These are phyloP conservation scores for Cremastobaeus sp. DNA, from an alignment of 2,888 invertebrate genomes.

Conservation along the genomic window DNA sequence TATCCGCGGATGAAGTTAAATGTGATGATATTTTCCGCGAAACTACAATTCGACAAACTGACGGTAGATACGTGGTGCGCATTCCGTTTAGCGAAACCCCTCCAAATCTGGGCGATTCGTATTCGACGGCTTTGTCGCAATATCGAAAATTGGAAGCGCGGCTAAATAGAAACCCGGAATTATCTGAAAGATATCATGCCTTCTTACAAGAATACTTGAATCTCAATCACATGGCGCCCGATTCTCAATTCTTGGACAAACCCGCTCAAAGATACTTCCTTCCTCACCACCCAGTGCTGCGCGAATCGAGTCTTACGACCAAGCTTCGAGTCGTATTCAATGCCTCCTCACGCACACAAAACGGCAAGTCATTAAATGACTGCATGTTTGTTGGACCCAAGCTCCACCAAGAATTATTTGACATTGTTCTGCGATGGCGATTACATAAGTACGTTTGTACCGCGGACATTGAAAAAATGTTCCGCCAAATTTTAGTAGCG, in stretches of 20 bases:
- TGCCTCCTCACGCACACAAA: conserved; percentile 18
- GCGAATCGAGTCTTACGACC: conserved; percentile 24
- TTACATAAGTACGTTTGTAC: too few relatives aligned
- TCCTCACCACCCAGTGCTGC: conserved; percentile 34
- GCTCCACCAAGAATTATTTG: conserved; percentile 13
- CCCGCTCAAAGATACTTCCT: neutral
- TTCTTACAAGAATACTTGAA: neutral
- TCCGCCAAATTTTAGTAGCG: conserved; percentile 8
- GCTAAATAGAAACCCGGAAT: neutral
- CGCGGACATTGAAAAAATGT: conserved; percentile 20
- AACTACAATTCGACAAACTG: neutral
- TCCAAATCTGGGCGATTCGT: neutral
- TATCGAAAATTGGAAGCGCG: neutral
- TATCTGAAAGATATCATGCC: too few relatives aligned
- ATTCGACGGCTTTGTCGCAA: neutral
- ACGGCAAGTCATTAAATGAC: conserved; percentile 33
- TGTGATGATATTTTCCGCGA: neutral
- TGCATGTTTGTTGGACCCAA: conserved; percentile 37
- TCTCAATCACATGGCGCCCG: neutral
- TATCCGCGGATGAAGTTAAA: neutral
- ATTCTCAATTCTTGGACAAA: neutral
- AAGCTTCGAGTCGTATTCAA: conserved; percentile 30
- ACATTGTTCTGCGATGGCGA: conserved; percentile 24
- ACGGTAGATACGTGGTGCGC: conserved; percentile 2
- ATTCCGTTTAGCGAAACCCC: neutral